Evolutionary conservation across 2,113 vertebrate genomes (phyloP), one percentile per base, ranked within the genome.

Genomic region (Campylomormyrus tamandua): DNA sequence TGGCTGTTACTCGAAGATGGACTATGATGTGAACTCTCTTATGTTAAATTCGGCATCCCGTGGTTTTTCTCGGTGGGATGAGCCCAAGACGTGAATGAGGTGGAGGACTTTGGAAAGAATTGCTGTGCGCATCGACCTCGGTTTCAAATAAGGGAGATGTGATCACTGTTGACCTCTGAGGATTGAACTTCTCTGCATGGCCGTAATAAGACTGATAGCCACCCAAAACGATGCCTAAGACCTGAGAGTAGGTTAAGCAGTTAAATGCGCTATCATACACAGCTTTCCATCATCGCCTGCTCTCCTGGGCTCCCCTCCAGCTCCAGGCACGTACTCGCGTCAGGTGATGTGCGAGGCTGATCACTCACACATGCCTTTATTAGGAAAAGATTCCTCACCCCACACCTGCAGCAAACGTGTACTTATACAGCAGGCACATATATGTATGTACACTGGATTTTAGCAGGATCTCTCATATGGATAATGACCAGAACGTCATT

Each of bases 291-390:
- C 6, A 13, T 15, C 13, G 74, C 70, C 15, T 17, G 11, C 21
- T 77, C 70, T 77, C 66, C 31, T n/a, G 66, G n/a, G 70, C 31
- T 31, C 27, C 39, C 74, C 6, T 39, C 31, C 35, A 31, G 70
- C 70, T 48, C 83, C 35, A 31, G 39, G 74, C 74, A 88, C 53
- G 53, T 83, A 62, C 84, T 24, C 27, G 50, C 85, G 27, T 56
- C 50, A 87, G 85, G 85, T 56, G 85, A 87, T 49, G n/a, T 87
- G 85, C 21, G 50, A 53, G 48, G 85, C 50, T 87, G 24, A 31
- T 85, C 45, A 85, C 46, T 85, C 84, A 50, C n/a, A 52, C 49
- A 53, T 56, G 45, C 21, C 83, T 46, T 53, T 56, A 31, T 53
- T 53, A 87, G n/a, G 50, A 13, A 53, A 53, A 35, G 85, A 87